A percentile compares a stretch with the other conserved stretches of the same genome.
These are phyloP conservation scores for Prosapia bicincta DNA, from an alignment of 2,888 invertebrate species.

Conservation along the genomic window DNA sequence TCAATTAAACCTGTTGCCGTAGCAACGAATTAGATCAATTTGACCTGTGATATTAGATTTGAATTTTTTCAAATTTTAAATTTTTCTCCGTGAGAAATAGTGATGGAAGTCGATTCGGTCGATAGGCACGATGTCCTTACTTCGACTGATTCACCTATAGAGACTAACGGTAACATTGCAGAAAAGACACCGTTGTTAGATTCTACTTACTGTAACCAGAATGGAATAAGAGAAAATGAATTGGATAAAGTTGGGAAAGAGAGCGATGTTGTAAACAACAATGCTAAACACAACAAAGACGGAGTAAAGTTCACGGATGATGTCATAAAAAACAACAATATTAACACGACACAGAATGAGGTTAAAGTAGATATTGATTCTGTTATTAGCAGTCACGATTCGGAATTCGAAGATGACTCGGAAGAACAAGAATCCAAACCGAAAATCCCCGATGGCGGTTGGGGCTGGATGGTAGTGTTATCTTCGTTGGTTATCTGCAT, in stretches of 20 bases:
- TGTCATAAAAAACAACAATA: conserved; percentile 9
- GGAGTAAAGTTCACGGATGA: conserved; percentile 27
- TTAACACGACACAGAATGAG: conserved; percentile 19
- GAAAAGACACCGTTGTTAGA: too few relatives aligned
- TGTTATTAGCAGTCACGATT: conserved; percentile 26
- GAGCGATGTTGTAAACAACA: neutral
- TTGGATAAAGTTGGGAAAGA: too few relatives aligned
- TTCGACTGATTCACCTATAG: too few relatives aligned
- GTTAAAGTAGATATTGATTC: conserved; percentile 27
- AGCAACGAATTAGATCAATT: neutral
- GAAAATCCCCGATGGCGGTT: conserved; percentile 75
- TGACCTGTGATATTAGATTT: neutral
- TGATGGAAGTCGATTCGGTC: neutral
- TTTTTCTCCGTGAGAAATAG: neutral
- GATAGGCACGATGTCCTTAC: neutral
- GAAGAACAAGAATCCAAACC: conserved; percentile 45
- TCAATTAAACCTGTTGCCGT: conserved; percentile 13
- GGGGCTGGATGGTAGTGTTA: conserved; percentile 87
- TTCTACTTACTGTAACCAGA: too few relatives aligned
- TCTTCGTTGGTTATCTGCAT: conserved; percentile 82
- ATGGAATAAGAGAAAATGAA: too few relatives aligned
- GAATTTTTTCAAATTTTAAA: neutral
- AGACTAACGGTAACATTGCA: too few relatives aligned
- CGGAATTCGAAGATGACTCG: conserved; percentile 16
- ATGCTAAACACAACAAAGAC: conserved; percentile 10